Evolutionary conservation across 2,888 invertebrate species (phyloP).

Genomic region (Arrhopalites spinosus): DNA sequence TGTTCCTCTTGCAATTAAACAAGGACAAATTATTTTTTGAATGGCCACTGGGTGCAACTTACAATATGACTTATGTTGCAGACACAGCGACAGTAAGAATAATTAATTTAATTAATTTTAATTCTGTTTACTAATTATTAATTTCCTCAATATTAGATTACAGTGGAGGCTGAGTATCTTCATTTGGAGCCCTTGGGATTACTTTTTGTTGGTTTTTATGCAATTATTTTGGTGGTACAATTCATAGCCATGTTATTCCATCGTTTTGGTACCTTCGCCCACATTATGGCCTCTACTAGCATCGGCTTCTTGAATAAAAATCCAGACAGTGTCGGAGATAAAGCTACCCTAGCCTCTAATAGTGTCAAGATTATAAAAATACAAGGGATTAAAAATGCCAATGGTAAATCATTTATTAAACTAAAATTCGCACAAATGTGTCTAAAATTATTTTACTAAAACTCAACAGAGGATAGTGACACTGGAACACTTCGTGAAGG

Average conservation of each 20-base stretch:
- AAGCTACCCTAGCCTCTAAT: neutral
- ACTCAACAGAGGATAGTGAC: neutral
- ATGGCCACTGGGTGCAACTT: constrained; percentile 59
- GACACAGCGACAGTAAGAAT: constrained; percentile 7
- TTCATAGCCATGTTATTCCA: constrained; percentile 52
- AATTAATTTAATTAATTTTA: neutral
- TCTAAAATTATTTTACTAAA: too few relatives aligned
- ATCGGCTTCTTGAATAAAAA: constrained; percentile 43
- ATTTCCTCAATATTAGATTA: constrained; percentile 19
- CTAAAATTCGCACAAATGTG: neutral
- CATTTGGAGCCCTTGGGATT: constrained; percentile 61
- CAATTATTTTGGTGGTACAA: constrained; percentile 47
- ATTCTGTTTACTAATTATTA: neutral
- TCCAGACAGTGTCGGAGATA: neutral
- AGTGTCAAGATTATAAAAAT: neutral
- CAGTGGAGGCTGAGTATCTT: constrained; percentile 22
- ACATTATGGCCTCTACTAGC: constrained; percentile 49
- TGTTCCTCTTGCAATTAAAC: constrained; percentile 64
- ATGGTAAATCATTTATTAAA: constrained; percentile 1
- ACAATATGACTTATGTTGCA: constrained; percentile 56
- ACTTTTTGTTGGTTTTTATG: constrained; percentile 53
- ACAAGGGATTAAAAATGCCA: constrained; percentile 12
- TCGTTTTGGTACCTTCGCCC: constrained; percentile 50
- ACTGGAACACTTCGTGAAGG: neutral
- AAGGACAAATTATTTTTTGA: constrained; percentile 61